phyloP scores from a whole-genome alignment of 2,797 vertebrate species.

The Crotalus adamanteus region DNA sequence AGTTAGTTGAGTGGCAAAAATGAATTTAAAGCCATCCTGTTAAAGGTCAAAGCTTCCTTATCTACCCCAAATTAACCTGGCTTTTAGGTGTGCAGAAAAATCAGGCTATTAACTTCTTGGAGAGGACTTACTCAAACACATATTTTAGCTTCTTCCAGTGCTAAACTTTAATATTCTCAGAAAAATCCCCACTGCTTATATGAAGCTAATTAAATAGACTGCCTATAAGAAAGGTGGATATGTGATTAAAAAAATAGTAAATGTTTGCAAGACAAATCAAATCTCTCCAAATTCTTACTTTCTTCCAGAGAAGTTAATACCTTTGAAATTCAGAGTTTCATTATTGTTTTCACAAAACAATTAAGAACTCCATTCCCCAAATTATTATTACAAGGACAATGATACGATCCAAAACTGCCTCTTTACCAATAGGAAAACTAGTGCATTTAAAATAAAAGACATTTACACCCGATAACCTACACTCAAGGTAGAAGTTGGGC shows the following conservation, averaged over 20 bases:
- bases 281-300: slow-evolving; percentile 4
- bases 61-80: slow-evolving; percentile 65
- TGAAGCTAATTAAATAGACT: slow-evolving; percentile 42
- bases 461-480: neutral
- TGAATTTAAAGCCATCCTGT: slow-evolving; percentile 57
- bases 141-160: neutral
- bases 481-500: neutral
- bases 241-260: slow-evolving; percentile 8
- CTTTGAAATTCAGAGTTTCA: neutral
- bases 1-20: slow-evolving; percentile 47
- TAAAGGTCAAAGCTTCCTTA: slow-evolving; percentile 59
- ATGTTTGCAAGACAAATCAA: neutral
- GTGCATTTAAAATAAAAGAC: neutral
- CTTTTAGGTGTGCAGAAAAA: slow-evolving; percentile 57
- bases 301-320: neutral
- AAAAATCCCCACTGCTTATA: slow-evolving; percentile 37
- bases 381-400: neutral
- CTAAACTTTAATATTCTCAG: slow-evolving; percentile 46
- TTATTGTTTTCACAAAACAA: neutral
- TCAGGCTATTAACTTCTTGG: slow-evolving; percentile 61
- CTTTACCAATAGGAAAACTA: neutral
- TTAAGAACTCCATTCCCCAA: neutral
- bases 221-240: slow-evolving; percentile 47
- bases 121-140: slow-evolving; percentile 47
- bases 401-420: neutral